Evolutionary conservation across 2,113 vertebrate species (phyloP).

Genomic region (Catharus minimus): DNA sequence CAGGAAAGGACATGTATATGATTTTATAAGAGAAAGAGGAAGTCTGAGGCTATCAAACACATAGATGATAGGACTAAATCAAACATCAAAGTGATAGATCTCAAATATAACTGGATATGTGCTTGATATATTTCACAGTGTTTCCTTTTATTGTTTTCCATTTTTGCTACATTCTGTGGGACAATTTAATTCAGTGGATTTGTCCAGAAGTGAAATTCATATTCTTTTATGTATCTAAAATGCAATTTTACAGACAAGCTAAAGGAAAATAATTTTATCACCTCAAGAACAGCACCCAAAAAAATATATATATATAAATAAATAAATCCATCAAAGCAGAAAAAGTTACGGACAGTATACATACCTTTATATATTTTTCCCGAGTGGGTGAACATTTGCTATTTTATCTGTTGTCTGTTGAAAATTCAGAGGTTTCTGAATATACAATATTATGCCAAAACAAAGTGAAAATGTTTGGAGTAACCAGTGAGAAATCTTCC

Average conservation of each 20-base stretch:
- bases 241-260: neutral
- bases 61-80: neutral
- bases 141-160: conserved; percentile 39
- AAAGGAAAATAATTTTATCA: neutral
- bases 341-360: neutral
- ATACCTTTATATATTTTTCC: neutral
- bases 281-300: neutral
- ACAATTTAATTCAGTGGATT: neutral
- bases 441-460: neutral
- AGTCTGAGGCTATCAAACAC: conserved; percentile 13
- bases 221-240: neutral
- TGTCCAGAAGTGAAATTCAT: neutral
- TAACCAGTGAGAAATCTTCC: neutral
- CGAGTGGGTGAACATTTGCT: neutral
- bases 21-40: neutral
- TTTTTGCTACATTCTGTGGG: neutral
- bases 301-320: neutral
- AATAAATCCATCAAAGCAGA: neutral
- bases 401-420: neutral
- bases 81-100: conserved; percentile 15
- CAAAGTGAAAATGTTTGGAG: neutral
- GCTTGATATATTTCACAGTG: neutral
- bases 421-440: neutral
- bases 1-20: conserved; percentile 28
- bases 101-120: conserved; percentile 11